Base-by-base conservation (phyloP, 2,113 vertebrate genomes). In the Xiphophorus hellerii region DNA sequence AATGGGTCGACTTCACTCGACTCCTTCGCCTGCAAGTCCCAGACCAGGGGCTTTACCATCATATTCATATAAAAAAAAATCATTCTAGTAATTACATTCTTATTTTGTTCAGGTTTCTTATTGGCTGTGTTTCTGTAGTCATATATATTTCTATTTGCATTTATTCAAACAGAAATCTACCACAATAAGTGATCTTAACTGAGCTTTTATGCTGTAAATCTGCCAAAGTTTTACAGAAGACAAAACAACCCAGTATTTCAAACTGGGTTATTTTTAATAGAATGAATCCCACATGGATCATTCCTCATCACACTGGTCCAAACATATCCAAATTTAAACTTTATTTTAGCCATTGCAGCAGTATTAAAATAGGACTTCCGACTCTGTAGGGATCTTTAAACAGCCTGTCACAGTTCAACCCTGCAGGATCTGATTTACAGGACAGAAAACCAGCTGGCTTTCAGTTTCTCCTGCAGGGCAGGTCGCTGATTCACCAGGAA, bases 381-480 rank as follows among this genome's bases (percentile, higher is more conserved):
- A 54, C 31, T 28, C 71, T 30, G 42, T 22, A 31, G 13, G 73
- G 81, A 83, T 62, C 71, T 84, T 75, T 20, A 6, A 48, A 48
- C 5, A 10, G 2, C 10, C 22, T 0, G n/a, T 74, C 2, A 44
- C 10, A 31, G 29, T 71, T 70, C 70, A 22, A 66, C 48, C 35
- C 48, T 54, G 58, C 44, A 30, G 71, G 29, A 22, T 62, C 27
- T 28, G 29, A 73, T 35, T 30, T 58, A 60, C 58, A 60, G 25
- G 25, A 37, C 22, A 62, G 66, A 64, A 27, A 42, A 65, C 61
- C 42, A 39, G 63, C 62, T 69, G 42, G 75, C 66, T 87, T 87
- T 90, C 80, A 76, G 64, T 89, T 88, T 87, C 73, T 80, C 17
- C 63, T 15, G 28, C 7, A 20, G 2, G 25, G 28, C 42, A 14